A percentile compares a stretch with the other conserved stretches of the same genome.
Evolutionary conservation across 2,888 invertebrate species (phyloP).

Genomic region (Agrilus mali): DNA sequence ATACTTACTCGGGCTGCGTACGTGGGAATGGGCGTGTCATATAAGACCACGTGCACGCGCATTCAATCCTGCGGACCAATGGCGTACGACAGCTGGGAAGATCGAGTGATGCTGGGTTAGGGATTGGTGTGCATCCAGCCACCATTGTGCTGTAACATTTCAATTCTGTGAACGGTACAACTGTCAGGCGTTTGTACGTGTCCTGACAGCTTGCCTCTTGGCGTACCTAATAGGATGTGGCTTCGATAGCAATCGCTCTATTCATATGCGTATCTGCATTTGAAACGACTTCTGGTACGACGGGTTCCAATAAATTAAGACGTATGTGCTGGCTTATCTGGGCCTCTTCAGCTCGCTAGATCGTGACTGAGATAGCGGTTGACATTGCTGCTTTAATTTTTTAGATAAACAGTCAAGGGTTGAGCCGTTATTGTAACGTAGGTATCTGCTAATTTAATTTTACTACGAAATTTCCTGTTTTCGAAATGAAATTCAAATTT

Average conservation of each 20-base stretch:
- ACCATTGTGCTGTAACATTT: slow-evolving; percentile 34
- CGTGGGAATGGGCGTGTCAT: slow-evolving; percentile 23
- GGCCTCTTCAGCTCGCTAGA: no score
- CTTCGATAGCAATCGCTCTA: slow-evolving; percentile 21
- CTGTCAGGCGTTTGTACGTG: slow-evolving; percentile 33
- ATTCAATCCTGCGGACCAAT: slow-evolving; percentile 23
- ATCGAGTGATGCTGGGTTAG: slow-evolving; percentile 29
- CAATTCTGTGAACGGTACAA: slow-evolving; percentile 32
- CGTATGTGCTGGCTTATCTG: no score
- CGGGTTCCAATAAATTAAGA: no score
- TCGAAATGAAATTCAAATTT: no score
- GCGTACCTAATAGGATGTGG: slow-evolving; percentile 25
- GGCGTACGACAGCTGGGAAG: slow-evolving; percentile 16
- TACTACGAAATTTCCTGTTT: no score
- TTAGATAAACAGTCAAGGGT: no score
- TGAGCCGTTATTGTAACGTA: no score
- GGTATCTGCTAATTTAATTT: no score
- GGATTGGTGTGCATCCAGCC: slow-evolving; percentile 35
- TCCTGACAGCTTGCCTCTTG: slow-evolving; percentile 33
- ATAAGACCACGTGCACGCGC: slow-evolving; percentile 25
- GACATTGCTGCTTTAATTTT: no score
- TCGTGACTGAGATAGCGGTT: no score
- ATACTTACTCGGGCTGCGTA: slow-evolving; percentile 4
- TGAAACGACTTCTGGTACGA: not conserved
- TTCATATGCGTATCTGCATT: slow-evolving; percentile 21